Evolutionary conservation across 2,113 vertebrate species (phyloP), one percentile per base, ranked within the genome.

Genomic region (Talpa occidentalis): DNA sequence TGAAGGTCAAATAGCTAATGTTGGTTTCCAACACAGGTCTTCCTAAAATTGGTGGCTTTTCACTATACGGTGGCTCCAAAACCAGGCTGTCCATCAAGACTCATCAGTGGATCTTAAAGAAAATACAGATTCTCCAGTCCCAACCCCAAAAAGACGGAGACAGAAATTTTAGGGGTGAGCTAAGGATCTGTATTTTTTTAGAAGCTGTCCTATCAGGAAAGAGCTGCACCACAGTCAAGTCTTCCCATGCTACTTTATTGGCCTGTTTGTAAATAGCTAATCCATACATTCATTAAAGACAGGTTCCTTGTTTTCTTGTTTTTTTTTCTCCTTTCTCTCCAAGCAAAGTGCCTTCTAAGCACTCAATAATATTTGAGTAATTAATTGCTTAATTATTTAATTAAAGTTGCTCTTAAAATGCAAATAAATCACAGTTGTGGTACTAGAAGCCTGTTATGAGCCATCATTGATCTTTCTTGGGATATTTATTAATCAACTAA

Each of bases 331-430:
- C 47, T 90, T 72, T 47, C 17, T 92, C 85, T 94, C 70, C 52
- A 35, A 91, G 76, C 40, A 54, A 88, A 96, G 87, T 93, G 49
- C 66, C 70, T 91, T 93, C 77, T 84, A 95, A 96, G 90, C 16
- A 77, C 80, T 88, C 82, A 67, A 19, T 95, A 93, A 96, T 93
- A 93, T 96, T 96, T 96, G 90, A 94, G 87, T 97, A 96, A 97
- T 96, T 96, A 96, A 96, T 97, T 97, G 90, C 90, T 94, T 96
- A 94, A 96, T 96, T 97, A 96, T 97, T 96, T 96, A 95, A 97
- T 97, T 97, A 96, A 96, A 90, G 54, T 96, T 96, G 89, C 87
- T 95, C 93, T 93, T 96, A 91, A 96, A 93, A 96, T 93, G 90
- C 90, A 96, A 93, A 96, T 95, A 91, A 91, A 37, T 96, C 95